Evolutionary conservation across 2,888 invertebrate genomes (phyloP), one percentile per base, ranked within the genome.

Genomic region (Apotomis capreana): DNA sequence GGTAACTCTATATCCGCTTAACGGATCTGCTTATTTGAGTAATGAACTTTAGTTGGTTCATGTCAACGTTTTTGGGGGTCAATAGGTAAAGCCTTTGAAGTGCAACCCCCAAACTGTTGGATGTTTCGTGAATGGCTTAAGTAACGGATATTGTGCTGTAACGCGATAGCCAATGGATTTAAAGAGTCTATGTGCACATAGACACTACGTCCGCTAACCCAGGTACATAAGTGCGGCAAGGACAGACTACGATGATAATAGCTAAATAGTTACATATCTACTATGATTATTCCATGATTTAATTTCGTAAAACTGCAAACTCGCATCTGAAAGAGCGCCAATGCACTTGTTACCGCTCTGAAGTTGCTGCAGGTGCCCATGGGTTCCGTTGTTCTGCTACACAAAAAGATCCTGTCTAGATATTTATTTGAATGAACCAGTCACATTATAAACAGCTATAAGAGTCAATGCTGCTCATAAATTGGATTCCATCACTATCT

Each of bases 81-180:
- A 89, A 85, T 85, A 87, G 86, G 85, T 87, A 90, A 92, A 92
- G 89, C 92, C 92, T 79, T 84, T 77, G 81, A 92, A 92, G 87
- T 92, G 92, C 90, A 84, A 85, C 87, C 89, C 90, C 90, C 87
- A 90, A 91, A 90, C 88, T 82, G 84, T 87, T 87, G 87, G 87
- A 86, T 90, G 89, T 85, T 89, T 83, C 80, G 83, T 85, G 87
- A 84, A 89, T 89, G 87, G 87, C 84, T 86, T 87, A 87, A 80
- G 77, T 83, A 86, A 78, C 89, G 90, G 91, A 92, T 92, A 90
- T 84, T 75, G 64, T 73, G 91, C 88, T 84, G 91, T 89, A 92
- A 92, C 81, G 49, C 81, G 89, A 92, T 85, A 88, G 78, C 80
- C 40, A 54, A 57, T 54, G 83, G 86, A 87, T 88, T 89, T 85